Base-by-base conservation (phyloP, 2,113 vertebrate species). In the Pseudopodoces humilis region DNA sequence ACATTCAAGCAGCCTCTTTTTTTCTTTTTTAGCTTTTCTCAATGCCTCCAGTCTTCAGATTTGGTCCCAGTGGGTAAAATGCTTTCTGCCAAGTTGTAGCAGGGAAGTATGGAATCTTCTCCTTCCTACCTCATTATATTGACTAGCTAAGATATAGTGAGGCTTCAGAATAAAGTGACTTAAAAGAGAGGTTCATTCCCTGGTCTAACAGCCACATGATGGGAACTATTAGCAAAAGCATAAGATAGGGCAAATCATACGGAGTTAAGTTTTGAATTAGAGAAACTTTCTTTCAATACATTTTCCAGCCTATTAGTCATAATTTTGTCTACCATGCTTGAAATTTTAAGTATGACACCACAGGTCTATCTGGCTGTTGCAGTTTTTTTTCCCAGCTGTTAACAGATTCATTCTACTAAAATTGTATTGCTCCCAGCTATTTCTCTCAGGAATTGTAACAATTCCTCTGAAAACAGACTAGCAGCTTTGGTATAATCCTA, bases 381-480 rank as follows among this genome's bases (percentile, higher is more conserved):
- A 92, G 50, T 92, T 95, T 95, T 96, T 88, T 85, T 96, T 87
- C 43, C 56, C 86, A 85, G 78, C 70, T 94, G 65, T 85, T 94
- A 96, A 97, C 60, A 96, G 94, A 95, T 96, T 95, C 60, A 93
- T 96, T 98, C 94, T 97, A 70, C 96, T 97, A 95, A 97, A 97
- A 97, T 98, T 96, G 94, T 94, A 97, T 97, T 97, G 97, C 96
- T 89, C 65, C 69, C 76, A 96, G 94, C 93, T 94, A 96, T 98
- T 98, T 97, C 95, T 98, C 72, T 94, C 93, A 96, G 96, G 94
- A 90, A 95, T 96, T 97, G 91, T 94, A 96, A 91, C 95, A 96
- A 88, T 96, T 97, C 93, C 87, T 96, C 96, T 95, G 78, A 96
- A 98, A 98, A 96, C 63, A 97, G 95, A 97, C 97, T 96, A 98